Conservation (phyloP, 2,888 invertebrate genomes). For the Hirtodrosophila duncani region DNA sequence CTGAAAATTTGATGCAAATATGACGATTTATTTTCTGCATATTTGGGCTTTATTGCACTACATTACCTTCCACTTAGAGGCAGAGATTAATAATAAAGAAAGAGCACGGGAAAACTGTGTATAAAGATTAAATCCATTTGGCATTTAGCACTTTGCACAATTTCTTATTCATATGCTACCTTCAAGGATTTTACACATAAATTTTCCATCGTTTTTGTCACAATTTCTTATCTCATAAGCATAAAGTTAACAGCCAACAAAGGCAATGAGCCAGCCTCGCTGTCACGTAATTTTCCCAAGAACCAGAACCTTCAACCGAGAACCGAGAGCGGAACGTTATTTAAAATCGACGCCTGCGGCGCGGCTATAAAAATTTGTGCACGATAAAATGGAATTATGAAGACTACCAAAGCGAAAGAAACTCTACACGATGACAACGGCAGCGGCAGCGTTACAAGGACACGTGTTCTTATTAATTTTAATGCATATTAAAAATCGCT, state of each 20-base stretch:
- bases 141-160: conserved; percentile 19
- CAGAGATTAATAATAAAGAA: conserved; percentile 20
- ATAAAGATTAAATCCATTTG: no score
- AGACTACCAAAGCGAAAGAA: conserved; percentile 18
- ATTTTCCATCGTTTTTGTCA: conserved; percentile 60
- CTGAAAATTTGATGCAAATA: no score
- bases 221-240: conserved; percentile 62
- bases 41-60: no score
- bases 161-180: conserved; percentile 39
- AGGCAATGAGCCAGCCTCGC: conserved; percentile 45
- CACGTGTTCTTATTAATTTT: conserved; percentile 72
- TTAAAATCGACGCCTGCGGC: conserved; percentile 65
- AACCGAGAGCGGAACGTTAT: conserved; percentile 43
- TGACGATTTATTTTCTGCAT: no score
- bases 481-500: conserved; percentile 67
- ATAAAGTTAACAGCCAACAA: conserved; percentile 64
- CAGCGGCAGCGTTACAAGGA: conserved; percentile 18
- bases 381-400: conserved; percentile 68
- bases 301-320: conserved; percentile 3
- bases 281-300: conserved; percentile 1
- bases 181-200: conserved; percentile 36
- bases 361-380: conserved; percentile 66
- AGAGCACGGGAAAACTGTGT: background rate
- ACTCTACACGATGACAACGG: background rate
- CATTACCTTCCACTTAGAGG: conserved; percentile 5